These are phyloP conservation scores for Drosophila aldrichi DNA, from an alignment of 2,888 invertebrate species.

Conservation along the genomic window DNA sequence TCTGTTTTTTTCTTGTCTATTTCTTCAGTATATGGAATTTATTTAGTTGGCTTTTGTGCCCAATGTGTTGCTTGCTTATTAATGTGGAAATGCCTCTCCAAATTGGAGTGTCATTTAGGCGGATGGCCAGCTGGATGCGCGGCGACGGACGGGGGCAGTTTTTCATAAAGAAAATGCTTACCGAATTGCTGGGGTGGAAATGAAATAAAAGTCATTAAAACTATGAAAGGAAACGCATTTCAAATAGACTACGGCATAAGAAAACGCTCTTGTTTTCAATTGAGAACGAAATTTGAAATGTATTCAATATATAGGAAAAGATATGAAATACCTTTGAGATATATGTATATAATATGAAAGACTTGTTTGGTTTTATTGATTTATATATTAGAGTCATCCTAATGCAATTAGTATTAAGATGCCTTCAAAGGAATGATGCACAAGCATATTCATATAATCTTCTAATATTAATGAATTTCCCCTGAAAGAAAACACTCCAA, in stretches of 20 bases:
- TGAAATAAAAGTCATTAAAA: conserved; percentile 46
- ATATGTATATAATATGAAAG: too few species aligned
- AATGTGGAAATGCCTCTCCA: conserved; percentile 81
- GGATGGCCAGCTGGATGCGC: conserved; percentile 36
- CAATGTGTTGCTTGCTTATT: conserved; percentile 73
- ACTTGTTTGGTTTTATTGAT: neutral
- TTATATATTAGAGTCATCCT: neutral
- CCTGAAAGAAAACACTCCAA: conserved; percentile 4
- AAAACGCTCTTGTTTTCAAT: conserved; percentile 22
- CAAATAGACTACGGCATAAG: conserved; percentile 9
- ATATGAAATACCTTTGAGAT: neutral
- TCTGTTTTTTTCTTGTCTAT: conserved; percentile 10
- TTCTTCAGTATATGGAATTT: conserved; percentile 62
- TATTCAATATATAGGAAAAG: neutral
- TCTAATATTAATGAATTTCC: conserved; percentile 57
- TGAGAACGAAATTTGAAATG: conserved; percentile 8
- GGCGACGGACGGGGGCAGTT: conserved; percentile 9
- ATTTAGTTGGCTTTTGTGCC: conserved; percentile 65
- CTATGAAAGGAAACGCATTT: conserved; percentile 38
- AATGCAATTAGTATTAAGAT: conserved; percentile 4
- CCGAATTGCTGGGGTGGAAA: conserved; percentile 42
- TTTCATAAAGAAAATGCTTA: conserved; percentile 33
- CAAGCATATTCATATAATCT: conserved; percentile 53
- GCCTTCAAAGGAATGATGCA: conserved; percentile 6
- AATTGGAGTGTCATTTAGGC: conserved; percentile 78